A percentile compares a stretch with the other conserved stretches of the same genome.
phyloP scores from a whole-genome alignment of 2,113 vertebrate genomes.

The Micronycteris hirsuta region DNA sequence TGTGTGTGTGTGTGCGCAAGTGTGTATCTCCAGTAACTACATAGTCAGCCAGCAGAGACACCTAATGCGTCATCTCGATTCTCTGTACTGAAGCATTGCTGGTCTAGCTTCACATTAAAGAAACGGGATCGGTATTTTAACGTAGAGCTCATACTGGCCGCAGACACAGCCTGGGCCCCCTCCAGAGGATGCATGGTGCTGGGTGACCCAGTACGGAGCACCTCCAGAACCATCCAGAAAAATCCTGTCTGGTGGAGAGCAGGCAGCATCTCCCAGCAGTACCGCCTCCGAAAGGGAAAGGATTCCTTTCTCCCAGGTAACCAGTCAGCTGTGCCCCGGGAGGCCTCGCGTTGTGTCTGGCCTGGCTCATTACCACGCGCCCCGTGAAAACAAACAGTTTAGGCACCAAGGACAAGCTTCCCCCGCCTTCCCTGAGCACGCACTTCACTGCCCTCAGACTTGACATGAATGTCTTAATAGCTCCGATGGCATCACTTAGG shows the following conservation, averaged over 20 bases:
- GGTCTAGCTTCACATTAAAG: not conserved
- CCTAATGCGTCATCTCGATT: not conserved
- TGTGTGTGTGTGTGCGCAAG: not conserved
- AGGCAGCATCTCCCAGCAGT: not conserved
- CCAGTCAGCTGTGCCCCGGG: not conserved
- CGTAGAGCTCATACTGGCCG: not conserved
- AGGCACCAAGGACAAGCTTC: not conserved
- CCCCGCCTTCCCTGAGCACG: not conserved
- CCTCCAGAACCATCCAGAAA: not conserved
- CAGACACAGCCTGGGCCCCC: not conserved
- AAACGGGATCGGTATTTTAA: not conserved
- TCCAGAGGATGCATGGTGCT: no score
- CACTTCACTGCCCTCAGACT: not conserved
- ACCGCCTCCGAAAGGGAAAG: not conserved
- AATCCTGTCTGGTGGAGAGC: not conserved
- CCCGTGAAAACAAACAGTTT: slow-evolving; percentile 42
- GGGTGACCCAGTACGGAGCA: not conserved
- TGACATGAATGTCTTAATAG: slow-evolving; percentile 46
- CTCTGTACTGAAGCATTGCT: not conserved
- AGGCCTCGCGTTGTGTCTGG: not conserved
- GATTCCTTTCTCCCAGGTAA: not conserved
- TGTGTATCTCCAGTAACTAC: not conserved
- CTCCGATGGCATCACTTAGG: not conserved
- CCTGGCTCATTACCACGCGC: not conserved
- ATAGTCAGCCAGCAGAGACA: not conserved